Conservation (phyloP, 2,888 invertebrate species). For the Theretra japonica region DNA sequence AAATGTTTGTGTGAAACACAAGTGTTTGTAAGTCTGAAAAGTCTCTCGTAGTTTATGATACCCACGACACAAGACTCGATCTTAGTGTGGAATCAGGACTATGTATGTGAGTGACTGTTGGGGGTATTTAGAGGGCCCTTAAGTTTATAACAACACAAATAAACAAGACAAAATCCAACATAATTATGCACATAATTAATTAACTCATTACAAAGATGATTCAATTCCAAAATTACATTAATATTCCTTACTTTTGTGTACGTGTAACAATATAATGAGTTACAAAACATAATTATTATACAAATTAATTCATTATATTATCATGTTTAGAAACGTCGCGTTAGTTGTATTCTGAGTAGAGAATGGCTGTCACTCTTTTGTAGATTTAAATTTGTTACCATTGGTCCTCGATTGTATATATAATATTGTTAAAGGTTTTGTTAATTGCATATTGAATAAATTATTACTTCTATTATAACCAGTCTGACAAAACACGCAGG, state of each 20-base stretch:
- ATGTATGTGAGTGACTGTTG: too few relatives aligned
- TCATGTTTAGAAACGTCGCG: constrained; percentile 48
- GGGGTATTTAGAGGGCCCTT: too few relatives aligned
- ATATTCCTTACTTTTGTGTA: constrained; percentile 10
- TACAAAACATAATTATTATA: constrained; percentile 19
- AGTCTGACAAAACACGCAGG: too few relatives aligned
- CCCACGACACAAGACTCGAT: too few relatives aligned
- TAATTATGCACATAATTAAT: constrained; percentile 13
- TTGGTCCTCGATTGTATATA: constrained; percentile 4
- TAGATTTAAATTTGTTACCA: constrained; percentile 31
- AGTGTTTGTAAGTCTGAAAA: too few relatives aligned
- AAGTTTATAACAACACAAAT: not conserved
- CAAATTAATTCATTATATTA: constrained; percentile 59
- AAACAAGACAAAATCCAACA: not conserved
- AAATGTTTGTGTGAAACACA: too few relatives aligned
- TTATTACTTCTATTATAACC: too few relatives aligned
- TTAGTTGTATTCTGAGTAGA: constrained; percentile 47
- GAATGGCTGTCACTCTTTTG: constrained; percentile 34
- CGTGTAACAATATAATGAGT: constrained; percentile 3
- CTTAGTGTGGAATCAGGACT: too few relatives aligned
- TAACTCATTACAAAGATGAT: constrained; percentile 17
- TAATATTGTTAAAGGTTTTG: not conserved
- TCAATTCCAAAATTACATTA: constrained; percentile 18
- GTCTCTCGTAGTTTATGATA: too few relatives aligned
- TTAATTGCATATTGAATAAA: too few relatives aligned